A percentile compares a stretch with the other conserved stretches of the same genome.
These are phyloP conservation scores for Bucco capensis DNA, from an alignment of 2,113 vertebrate genomes.

Conservation along the genomic window DNA sequence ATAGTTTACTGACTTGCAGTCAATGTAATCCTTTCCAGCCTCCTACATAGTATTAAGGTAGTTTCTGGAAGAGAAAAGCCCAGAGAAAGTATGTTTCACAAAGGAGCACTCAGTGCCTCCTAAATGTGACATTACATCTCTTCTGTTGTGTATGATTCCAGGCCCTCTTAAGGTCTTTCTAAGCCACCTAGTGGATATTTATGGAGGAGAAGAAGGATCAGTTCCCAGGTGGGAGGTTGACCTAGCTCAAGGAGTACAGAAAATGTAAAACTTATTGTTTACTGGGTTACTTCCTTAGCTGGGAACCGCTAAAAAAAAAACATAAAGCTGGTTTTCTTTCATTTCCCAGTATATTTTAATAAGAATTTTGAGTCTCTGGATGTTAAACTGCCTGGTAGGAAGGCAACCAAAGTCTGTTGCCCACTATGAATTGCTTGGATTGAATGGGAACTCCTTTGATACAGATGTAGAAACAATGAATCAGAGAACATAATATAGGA, in stretches of 20 bases:
- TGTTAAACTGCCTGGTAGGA: neutral
- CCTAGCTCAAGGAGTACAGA: neutral
- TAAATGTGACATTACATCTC: neutral
- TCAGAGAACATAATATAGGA: neutral
- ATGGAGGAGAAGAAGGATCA: neutral
- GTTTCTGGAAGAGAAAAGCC: neutral
- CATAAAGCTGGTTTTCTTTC: neutral
- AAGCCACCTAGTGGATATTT: neutral
- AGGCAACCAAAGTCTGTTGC: neutral
- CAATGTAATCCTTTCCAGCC: neutral
- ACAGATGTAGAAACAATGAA: neutral
- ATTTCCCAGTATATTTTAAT: neutral
- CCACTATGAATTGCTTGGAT: neutral
- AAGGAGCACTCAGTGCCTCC: neutral
- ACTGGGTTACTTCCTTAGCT: neutral
- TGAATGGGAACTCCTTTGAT: neutral
- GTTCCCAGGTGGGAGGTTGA: neutral
- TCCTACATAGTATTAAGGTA: neutral
- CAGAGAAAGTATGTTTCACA: neutral
- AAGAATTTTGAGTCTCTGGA: neutral
- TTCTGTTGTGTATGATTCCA: neutral
- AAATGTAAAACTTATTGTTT: neutral
- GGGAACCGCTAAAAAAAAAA: neutral
- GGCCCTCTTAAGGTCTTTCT: neutral
- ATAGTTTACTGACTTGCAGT: neutral